Percentiles rank a stretch among this genome's conserved stretches.
Evolutionary conservation across 2,113 vertebrate genomes (phyloP).

Genomic region (Aepyceros melampus): DNA sequence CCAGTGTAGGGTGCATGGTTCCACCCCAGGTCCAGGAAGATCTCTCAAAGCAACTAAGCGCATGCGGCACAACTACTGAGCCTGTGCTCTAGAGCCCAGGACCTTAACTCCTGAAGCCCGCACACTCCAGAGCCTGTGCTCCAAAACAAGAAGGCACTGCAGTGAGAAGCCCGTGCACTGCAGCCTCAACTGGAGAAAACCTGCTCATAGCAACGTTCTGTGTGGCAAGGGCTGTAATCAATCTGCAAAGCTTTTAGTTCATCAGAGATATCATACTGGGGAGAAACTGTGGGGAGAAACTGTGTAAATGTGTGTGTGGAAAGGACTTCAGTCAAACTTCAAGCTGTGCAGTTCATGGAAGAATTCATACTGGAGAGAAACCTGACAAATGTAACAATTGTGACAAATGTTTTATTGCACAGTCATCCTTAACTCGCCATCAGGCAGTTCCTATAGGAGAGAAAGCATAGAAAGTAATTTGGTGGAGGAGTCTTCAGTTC

Average conservation of each 20-base stretch:
- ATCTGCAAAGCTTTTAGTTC: not conserved
- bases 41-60: not conserved
- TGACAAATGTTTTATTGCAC: not conserved
- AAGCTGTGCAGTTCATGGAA: not conserved
- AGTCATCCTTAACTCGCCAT: not conserved
- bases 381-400: not conserved
- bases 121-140: not conserved
- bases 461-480: not conserved
- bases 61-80: not conserved
- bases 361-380: not conserved
- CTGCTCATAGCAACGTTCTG: accelerated
- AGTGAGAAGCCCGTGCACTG: not conserved
- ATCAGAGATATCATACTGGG: not conserved
- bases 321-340: not conserved
- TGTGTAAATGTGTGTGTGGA: not conserved
- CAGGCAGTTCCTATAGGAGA: not conserved
- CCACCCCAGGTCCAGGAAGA: not conserved
- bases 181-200: not conserved
- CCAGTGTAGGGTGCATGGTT: not conserved
- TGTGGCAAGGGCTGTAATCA: not conserved
- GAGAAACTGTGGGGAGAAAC: not conserved
- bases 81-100: not conserved
- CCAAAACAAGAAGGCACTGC: not conserved
- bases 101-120: not conserved
- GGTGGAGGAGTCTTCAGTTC: not conserved